Evolutionary conservation across 2,113 vertebrate genomes (phyloP), one percentile per base, ranked within the genome.

Genomic region (Colaptes auratus): DNA sequence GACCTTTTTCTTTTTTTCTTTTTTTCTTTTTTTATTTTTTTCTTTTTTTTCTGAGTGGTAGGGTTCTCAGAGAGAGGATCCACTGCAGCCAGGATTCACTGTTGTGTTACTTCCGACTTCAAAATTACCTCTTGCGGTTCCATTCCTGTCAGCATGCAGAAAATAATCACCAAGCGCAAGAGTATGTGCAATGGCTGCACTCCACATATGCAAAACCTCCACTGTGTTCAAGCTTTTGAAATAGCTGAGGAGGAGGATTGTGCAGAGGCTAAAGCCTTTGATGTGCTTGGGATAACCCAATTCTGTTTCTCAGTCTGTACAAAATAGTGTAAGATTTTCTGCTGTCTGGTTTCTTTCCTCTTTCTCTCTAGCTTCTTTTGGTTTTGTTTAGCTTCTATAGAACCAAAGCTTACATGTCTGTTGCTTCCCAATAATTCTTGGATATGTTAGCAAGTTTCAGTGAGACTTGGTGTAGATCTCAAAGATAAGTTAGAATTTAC

Each of bases 191-290:
- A 58, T 18, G 69, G 23, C 55, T 77, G 58, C 35, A 30, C 59
- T 53, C 11, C 50, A 28, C 75, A 83, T 61, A 65, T 86, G 79
- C 55, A 19, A 63, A 70, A 24, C 27, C 60, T 70, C 59, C 18
- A 2, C 50, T 46, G 9, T 33, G n/a, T 18, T 60, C 50, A 48
- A 63, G 48, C 52, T 42, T 67, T 77, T 53, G 56, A 90, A 91
- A 82, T 3, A 74, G 42, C 46, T 77, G 11, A 86, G 59, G 52
- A 75, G 66, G 18, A 86, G 36, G 64, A 59, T 67, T 92, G 83
- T 90, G 52, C 46, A 81, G 69, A 76, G 44, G 55, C 73, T 86
- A 28, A 33, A 82, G 48, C 70, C 77, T 95, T 93, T 88, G 86
- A 81, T 83, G 70, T 88, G 36, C 36, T 90, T 83, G 36, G 7